phyloP scores from a whole-genome alignment of 2,888 invertebrate species.

The Tetragonisca angustula region DNA sequence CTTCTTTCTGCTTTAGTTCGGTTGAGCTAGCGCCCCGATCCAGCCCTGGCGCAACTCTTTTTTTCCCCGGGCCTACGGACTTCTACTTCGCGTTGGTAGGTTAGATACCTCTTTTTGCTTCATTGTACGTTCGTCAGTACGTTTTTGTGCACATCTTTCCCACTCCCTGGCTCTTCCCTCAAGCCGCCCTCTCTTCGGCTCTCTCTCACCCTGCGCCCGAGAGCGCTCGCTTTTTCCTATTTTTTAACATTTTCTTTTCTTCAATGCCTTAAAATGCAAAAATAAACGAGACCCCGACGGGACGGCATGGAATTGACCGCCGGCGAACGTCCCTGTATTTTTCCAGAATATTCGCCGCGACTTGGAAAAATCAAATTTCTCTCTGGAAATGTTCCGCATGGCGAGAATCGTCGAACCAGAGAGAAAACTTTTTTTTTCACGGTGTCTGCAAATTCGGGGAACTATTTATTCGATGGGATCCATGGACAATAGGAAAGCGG shows the following conservation, averaged over 20 bases:
- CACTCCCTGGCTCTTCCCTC: conserved; percentile 66
- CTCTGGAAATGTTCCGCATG: conserved; percentile 69
- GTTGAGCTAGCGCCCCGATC: conserved; percentile 51
- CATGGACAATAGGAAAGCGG: conserved; percentile 75
- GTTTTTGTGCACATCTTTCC: conserved; percentile 79
- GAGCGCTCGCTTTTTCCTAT: conserved; percentile 78
- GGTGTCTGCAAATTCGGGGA: conserved; percentile 63
- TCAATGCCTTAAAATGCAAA: conserved; percentile 83
- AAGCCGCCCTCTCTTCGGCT: conserved; percentile 68
- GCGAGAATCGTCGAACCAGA: conserved; percentile 65
- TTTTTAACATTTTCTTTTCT: conserved; percentile 83
- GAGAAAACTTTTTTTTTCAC: conserved; percentile 73
- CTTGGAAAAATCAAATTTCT: conserved; percentile 76
- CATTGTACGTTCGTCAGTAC: conserved; percentile 78
- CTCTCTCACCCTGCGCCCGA: conserved; percentile 78
- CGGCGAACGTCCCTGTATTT: conserved; percentile 59
- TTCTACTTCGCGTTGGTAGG: conserved; percentile 70
- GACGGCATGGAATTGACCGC: conserved; percentile 69
- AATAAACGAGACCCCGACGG: conserved; percentile 78
- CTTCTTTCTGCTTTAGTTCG: conserved; percentile 49
- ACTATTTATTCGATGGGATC: conserved; percentile 49
- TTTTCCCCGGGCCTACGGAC: conserved; percentile 72
- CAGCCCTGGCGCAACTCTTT: conserved; percentile 54
- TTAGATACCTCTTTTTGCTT: conserved; percentile 76
- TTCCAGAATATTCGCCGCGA: conserved; percentile 63